These are phyloP conservation scores for Drosophila lacertosa DNA, from an alignment of 1,140 invertebrate species.

Conservation along the genomic window DNA sequence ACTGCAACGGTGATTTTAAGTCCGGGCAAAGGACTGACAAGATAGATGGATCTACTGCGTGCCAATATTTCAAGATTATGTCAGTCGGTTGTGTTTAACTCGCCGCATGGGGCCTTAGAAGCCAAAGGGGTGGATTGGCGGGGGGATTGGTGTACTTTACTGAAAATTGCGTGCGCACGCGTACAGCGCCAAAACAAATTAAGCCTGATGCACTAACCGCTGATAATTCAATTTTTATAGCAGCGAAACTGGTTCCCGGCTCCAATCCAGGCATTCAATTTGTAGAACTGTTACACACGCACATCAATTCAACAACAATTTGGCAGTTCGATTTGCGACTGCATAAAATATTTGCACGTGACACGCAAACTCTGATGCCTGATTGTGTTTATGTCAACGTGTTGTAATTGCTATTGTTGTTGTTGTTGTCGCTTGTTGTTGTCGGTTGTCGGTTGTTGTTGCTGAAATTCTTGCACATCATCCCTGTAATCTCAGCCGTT, in stretches of 20 bases:
- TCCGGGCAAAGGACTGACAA: slow-evolving; percentile 1
- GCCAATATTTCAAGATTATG: slow-evolving; percentile 81
- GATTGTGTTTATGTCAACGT: slow-evolving; percentile 59
- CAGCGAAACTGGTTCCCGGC: slow-evolving; percentile 16
- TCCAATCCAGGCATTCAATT: slow-evolving; percentile 76
- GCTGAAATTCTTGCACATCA: slow-evolving; percentile 60
- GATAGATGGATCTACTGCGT: slow-evolving; percentile 46
- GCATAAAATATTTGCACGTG: slow-evolving; percentile 70
- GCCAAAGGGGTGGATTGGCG: too few relatives aligned
- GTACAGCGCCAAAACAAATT: slow-evolving; percentile 81
- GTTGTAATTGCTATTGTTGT: slow-evolving; percentile 46
- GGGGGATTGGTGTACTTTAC: slow-evolving; percentile 3
- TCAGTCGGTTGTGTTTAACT: slow-evolving; percentile 71
- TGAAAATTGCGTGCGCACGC: slow-evolving; percentile 73
- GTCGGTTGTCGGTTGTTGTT: slow-evolving; percentile 19
- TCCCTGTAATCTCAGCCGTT: slow-evolving; percentile 69
- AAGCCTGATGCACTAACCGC: slow-evolving; percentile 71
- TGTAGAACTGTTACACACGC: slow-evolving; percentile 74
- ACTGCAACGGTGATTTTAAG: neutral
- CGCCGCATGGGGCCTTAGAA: slow-evolving; percentile 56
- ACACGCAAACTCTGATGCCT: slow-evolving; percentile 58
- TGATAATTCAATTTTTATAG: slow-evolving; percentile 78
- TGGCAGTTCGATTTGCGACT: slow-evolving; percentile 78
- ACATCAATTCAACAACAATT: slow-evolving; percentile 68
- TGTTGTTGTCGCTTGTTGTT: slow-evolving; percentile 29